Evolutionary conservation across 2,113 vertebrate species (phyloP), one percentile per base, ranked within the genome.

Genomic region (Plecturocebus donacophilus): DNA sequence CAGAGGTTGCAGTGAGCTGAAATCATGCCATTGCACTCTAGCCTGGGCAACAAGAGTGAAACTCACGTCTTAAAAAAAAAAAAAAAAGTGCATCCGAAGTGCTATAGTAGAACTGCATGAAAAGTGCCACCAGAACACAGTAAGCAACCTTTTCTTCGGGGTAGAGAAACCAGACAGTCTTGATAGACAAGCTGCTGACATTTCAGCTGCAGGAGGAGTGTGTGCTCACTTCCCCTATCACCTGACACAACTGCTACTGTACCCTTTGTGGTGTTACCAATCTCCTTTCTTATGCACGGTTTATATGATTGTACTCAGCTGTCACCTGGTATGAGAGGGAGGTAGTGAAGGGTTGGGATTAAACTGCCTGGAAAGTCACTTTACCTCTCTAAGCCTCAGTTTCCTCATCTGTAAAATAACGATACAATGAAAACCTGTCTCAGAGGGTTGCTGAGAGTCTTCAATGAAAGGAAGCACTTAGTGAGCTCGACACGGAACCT

Each of bases 131-230:
- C 27, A 32, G 42, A 54, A 42, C 19, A 54, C 40, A 23, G 27
- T 0, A 10, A 68, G 49, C 2, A 3, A 5, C 10, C 66, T 45
- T 77, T 84, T n/a, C 17, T 64, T n/a, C 49, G 64, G 27, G 12
- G 8, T 3, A 0, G 3, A 58, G 25, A 6, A 32, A 30, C 2
- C 5, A 49, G 14, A 42, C 6, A 32, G 10, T 45, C 38, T 71
- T 68, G 21, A 58, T 1, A 83, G 47, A 20, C 30, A 42, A 14
- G 16, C 11, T 35, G 49, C 79, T 76, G 56, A 35, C 81, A 35
- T 12, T 85, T 68, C 12, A 38, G 47, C 58, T 52, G 2, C 32
- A 47, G 47, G n/a, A 12, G 17, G 21, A 4, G 5, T 54, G 12
- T 77, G 7, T 32, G 0, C 4, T 81, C 56, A 21, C 1, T 27